Evolutionary conservation across 2,888 invertebrate genomes (phyloP).

Genomic region (Trypoxylon attenuatum): DNA sequence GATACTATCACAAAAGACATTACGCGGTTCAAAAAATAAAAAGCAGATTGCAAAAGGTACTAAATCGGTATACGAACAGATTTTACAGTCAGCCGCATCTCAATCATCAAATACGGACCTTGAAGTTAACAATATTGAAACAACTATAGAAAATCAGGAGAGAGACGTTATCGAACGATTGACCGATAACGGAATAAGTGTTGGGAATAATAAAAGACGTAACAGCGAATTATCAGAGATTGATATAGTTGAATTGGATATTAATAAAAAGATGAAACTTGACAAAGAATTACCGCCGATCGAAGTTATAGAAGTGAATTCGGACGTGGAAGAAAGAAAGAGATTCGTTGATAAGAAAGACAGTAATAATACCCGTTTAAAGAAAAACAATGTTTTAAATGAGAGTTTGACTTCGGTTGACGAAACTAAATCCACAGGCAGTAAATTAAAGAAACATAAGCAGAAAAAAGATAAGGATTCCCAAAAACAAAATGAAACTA

Average conservation of each 20-base stretch:
- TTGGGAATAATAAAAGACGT: slow-evolving; percentile 21
- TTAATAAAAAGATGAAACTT: slow-evolving; percentile 20
- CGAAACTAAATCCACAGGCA: neutral
- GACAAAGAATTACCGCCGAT: too few relatives aligned
- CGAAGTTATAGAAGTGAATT: too few relatives aligned
- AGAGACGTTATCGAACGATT: neutral
- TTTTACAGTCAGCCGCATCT: slow-evolving; percentile 22
- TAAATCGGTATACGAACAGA: slow-evolving; percentile 39
- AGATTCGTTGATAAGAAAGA: too few relatives aligned
- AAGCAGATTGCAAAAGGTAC: slow-evolving; percentile 20
- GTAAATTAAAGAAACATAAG: slow-evolving; percentile 17
- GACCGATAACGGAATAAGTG: slow-evolving; percentile 6
- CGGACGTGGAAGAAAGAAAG: too few relatives aligned
- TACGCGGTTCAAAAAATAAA: slow-evolving; percentile 1
- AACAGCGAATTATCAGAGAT: slow-evolving; percentile 21
- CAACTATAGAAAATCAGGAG: neutral
- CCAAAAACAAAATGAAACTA: too few relatives aligned
- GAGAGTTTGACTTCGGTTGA: too few relatives aligned
- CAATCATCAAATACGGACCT: too few relatives aligned
- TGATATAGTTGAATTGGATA: slow-evolving; percentile 2
- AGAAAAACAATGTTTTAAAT: too few relatives aligned
- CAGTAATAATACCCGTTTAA: too few relatives aligned
- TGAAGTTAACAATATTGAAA: too few relatives aligned
- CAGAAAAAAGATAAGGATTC: too few relatives aligned
- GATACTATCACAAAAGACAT: too few relatives aligned